A percentile compares a stretch with the other conserved stretches of the same genome.
These are phyloP conservation scores for Catharus minimus DNA, from an alignment of 2,113 vertebrate genomes.

Conservation along the genomic window DNA sequence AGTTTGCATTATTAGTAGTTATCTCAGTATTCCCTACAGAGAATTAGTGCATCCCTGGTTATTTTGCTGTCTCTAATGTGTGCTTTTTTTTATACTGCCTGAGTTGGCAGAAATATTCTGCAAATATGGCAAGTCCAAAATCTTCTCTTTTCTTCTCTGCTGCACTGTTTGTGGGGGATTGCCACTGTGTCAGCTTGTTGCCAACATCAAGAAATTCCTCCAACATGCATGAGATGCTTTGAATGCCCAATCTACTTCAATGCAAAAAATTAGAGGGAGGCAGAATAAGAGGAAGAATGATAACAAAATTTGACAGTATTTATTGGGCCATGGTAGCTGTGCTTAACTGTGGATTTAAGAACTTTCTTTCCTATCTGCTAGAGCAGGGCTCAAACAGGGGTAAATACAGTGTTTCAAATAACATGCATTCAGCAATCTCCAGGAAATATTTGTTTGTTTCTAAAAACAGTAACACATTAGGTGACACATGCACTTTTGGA, in stretches of 20 bases:
- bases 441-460: constrained; percentile 36
- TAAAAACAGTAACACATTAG: constrained; percentile 17
- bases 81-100: background rate
- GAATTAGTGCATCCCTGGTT: background rate
- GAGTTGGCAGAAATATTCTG: background rate
- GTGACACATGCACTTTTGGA: background rate
- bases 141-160: background rate
- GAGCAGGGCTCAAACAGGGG: background rate
- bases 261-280: background rate
- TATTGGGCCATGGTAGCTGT: background rate
- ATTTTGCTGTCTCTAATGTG: background rate
- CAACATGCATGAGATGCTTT: background rate
- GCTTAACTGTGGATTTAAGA: background rate
- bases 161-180: background rate
- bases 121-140: background rate
- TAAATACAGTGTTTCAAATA: constrained; percentile 7
- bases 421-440: background rate
- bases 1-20: background rate
- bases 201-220: background rate
- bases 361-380: background rate
- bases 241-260: background rate
- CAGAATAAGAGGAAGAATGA: background rate
- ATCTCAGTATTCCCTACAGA: background rate
- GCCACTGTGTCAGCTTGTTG: background rate
- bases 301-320: constrained; percentile 8